Evolutionary conservation across 2,888 invertebrate genomes (phyloP).

Genomic region (Acronicta aceris): DNA sequence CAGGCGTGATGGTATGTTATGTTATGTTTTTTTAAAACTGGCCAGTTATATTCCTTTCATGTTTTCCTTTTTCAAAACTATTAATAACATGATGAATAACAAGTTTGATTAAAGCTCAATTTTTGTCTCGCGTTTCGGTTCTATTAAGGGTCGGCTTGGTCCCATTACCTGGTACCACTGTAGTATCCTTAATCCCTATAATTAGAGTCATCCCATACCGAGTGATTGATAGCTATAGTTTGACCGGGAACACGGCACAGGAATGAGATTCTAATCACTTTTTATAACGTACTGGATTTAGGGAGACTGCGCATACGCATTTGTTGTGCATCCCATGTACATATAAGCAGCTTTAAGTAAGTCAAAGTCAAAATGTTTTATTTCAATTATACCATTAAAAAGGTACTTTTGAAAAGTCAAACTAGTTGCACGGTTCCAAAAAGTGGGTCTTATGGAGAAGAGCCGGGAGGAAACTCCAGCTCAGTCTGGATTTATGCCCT

Average conservation of each 20-base stretch:
- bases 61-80: constrained; percentile 28
- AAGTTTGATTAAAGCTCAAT: constrained; percentile 51
- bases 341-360: too few relatives aligned
- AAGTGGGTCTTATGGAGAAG: too few relatives aligned
- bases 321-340: too few relatives aligned
- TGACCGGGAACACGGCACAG: constrained; percentile 65
- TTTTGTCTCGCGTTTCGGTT: constrained; percentile 43
- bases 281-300: constrained; percentile 63
- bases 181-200: constrained; percentile 82
- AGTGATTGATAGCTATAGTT: constrained; percentile 83
- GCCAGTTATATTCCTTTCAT: background rate
- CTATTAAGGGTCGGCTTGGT: constrained; percentile 34
- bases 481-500: too few relatives aligned
- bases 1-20: too few relatives aligned
- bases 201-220: constrained; percentile 84
- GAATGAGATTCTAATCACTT: constrained; percentile 84
- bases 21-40: too few relatives aligned
- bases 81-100: constrained; percentile 46
- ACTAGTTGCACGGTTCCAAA: too few relatives aligned
- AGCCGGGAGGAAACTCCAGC: too few relatives aligned
- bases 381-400: too few relatives aligned
- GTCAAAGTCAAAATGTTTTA: too few relatives aligned
- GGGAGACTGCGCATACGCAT: constrained; percentile 8
- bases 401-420: too few relatives aligned
- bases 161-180: constrained; percentile 75